These are phyloP conservation scores for Scaeva pyrastri DNA, from an alignment of 2,888 invertebrate genomes.

Conservation along the genomic window DNA sequence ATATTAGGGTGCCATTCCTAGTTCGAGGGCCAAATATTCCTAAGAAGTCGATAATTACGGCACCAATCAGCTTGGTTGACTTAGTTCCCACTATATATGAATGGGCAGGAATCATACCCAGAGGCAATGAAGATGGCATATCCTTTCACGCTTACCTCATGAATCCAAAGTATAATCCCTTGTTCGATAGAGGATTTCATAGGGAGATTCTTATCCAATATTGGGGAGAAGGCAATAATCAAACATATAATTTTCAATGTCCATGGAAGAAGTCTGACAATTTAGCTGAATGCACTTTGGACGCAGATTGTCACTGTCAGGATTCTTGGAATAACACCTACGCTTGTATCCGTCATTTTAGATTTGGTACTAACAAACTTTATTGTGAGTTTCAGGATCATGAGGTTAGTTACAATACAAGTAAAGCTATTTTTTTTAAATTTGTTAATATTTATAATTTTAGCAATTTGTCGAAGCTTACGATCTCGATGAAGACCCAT, in stretches of 20 bases:
- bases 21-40: constrained; percentile 89
- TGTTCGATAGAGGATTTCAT: constrained; percentile 78
- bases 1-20: constrained; percentile 92
- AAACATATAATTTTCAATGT: constrained; percentile 86
- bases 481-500: constrained; percentile 88
- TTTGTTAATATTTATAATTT: constrained; percentile 77
- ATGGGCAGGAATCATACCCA: constrained; percentile 86
- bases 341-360: constrained; percentile 89
- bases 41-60: constrained; percentile 84
- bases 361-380: constrained; percentile 82
- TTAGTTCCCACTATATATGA: constrained; percentile 92
- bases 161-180: constrained; percentile 72
- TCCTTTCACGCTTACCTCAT: constrained; percentile 84
- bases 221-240: constrained; percentile 89
- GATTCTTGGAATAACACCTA: constrained; percentile 94
- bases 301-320: constrained; percentile 92
- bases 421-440: not conserved
- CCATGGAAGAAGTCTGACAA: constrained; percentile 85
- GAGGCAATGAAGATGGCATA: constrained; percentile 87
- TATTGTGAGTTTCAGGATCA: constrained; percentile 84
- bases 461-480: constrained; percentile 92
- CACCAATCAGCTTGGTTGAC: constrained; percentile 91
- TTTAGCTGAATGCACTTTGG: constrained; percentile 87
- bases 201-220: constrained; percentile 91
- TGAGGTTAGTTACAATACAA: constrained; percentile 80